Percentiles rank a stretch among this genome's conserved stretches.
Conservation (phyloP, 2,113 vertebrate genomes). For the Platichthys flesus region DNA sequence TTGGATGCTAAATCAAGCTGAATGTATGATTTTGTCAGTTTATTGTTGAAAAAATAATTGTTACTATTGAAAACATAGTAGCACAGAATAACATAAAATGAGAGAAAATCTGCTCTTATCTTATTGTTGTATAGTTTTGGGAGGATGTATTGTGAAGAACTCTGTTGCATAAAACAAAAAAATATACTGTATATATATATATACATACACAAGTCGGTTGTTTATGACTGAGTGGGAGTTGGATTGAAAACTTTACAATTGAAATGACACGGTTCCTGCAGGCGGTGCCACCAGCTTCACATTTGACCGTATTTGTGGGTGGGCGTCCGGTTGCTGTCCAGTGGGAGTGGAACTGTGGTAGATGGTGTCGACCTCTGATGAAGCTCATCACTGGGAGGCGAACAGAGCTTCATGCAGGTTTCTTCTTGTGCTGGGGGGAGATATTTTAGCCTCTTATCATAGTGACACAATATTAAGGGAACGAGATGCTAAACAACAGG, state of each 20-base stretch:
- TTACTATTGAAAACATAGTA: too few species aligned
- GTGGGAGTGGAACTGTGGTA: constrained; percentile 15
- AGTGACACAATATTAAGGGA: background rate
- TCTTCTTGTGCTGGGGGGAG: background rate
- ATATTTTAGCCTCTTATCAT: background rate
- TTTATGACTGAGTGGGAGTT: background rate
- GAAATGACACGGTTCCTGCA: constrained; percentile 6
- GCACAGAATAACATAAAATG: too few species aligned
- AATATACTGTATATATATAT: too few species aligned
- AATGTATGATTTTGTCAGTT: too few species aligned
- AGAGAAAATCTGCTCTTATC: too few species aligned
- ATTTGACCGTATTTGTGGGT: constrained; percentile 4
- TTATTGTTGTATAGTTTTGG: too few species aligned
- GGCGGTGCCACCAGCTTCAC: background rate
- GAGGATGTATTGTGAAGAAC: too few species aligned
- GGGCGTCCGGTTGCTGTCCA: constrained; percentile 20
- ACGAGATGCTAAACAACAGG: background rate
- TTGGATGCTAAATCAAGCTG: too few species aligned
- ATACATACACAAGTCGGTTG: background rate
- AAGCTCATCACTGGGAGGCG: constrained; percentile 38
- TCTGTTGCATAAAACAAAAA: too few species aligned
- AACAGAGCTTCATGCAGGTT: constrained; percentile 4
- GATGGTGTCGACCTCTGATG: constrained; percentile 14
- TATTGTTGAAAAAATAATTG: too few species aligned
- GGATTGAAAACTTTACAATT: constrained; percentile 22